Base-by-base conservation (phyloP, 2,888 invertebrate species). In the Hedychridium roseum region DNA sequence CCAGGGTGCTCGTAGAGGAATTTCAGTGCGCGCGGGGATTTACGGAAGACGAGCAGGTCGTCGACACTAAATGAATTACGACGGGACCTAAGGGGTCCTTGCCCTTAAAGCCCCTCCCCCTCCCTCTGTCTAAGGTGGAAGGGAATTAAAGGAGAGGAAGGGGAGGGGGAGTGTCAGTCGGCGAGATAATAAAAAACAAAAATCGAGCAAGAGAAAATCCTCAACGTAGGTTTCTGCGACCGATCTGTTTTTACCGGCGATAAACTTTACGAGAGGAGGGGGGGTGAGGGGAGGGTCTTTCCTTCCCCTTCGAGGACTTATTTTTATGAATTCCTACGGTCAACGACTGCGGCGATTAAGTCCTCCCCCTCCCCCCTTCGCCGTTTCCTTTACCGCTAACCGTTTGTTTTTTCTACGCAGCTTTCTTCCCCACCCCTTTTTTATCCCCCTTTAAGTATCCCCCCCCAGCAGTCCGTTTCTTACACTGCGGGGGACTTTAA, bases 231-330 rank as follows among this genome's bases (percentile, higher is more conserved):
- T n/a, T n/a, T n/a, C 26, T 46, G 30, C 27, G 16, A 14, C 31
- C 17, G 54, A 57, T 58, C 54, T 49, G 43, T 54, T 57, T 64
- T 64, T 64, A 61, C 47, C 51, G 62, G 59, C 56, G 58, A 69
- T 72, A 70, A 73, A 69, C 51, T 71, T 73, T 67, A 73, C 66
- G 69, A 66, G 41, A 36, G 32, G 42, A 46, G 12, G 15, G 17
- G 38, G 15, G 45, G 30, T 37, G n/a, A n/a, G n/a, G n/a, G n/a
- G n/a, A n/a, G n/a, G n/a, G n/a, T n/a, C n/a, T n/a, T n/a, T 37
- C 21, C 31, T 21, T 23, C 21, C 31, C 16, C 32, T 21, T 46
- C 31, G 42, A 53, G n/a, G n/a, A n/a, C n/a, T 49, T 45, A 52
- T 54, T 57, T 52, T 57, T 43, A 42, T 45, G 18, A 51, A 49